phyloP scores from a whole-genome alignment of 2,797 vertebrate genomes.

The Xiphophorus birchmanni region DNA sequence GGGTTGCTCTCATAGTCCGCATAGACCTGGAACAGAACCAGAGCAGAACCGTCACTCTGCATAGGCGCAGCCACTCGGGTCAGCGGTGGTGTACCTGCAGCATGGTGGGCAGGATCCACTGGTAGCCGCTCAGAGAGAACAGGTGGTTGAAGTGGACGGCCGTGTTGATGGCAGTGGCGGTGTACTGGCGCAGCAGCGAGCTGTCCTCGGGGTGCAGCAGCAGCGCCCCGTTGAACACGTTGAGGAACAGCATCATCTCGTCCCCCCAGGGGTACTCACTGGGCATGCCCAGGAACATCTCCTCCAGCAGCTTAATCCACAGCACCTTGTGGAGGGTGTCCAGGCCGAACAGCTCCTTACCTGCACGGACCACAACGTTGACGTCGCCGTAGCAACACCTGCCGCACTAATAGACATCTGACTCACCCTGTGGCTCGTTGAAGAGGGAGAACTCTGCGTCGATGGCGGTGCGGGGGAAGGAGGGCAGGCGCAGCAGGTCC shows the following conservation, averaged over 20 bases:
- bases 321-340: constrained; percentile 98
- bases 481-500: constrained; percentile 95
- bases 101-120: constrained; percentile 99
- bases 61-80: no score
- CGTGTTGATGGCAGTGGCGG: constrained; percentile 97
- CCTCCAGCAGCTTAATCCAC: constrained; percentile 98
- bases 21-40: constrained; percentile 83
- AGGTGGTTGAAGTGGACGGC: constrained; percentile 98
- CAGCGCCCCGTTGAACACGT: constrained; percentile 95
- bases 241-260: constrained; percentile 99
- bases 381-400: not conserved
- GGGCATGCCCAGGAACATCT: constrained; percentile 99
- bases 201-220: constrained; percentile 98
- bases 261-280: constrained; percentile 96
- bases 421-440: constrained; percentile 91
- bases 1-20: constrained; percentile 98
- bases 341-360: constrained; percentile 96
- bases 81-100: constrained; percentile 83
- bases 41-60: not conserved
- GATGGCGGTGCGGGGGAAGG: constrained; percentile 95
- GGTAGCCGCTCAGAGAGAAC: constrained; percentile 98
- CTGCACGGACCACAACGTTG: constrained; percentile 56
- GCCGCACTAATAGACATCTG: no score
- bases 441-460: constrained; percentile 98
- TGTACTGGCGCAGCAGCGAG: constrained; percentile 93